Evolutionary conservation across 2,888 invertebrate genomes (phyloP).

Genomic region (Scaptomyza reducta): DNA sequence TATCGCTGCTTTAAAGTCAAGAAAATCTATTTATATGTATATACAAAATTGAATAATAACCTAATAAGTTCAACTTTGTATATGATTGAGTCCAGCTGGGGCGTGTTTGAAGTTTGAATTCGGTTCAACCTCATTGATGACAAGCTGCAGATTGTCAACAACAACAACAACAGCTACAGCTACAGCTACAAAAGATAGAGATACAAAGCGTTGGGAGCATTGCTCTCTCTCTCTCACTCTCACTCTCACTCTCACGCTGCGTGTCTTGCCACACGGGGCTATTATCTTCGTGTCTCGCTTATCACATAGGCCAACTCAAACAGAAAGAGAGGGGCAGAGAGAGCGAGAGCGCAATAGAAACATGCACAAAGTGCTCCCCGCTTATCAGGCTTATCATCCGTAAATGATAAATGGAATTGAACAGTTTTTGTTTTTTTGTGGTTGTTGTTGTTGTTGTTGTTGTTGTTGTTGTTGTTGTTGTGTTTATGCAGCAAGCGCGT

Average conservation of each 20-base stretch:
- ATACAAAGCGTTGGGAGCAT: constrained; percentile 19
- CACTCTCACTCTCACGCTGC: neutral
- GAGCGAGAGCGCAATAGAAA: constrained; percentile 12
- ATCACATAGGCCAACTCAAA: constrained; percentile 9
- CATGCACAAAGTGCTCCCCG: constrained; percentile 50
- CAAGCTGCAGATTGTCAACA: constrained; percentile 37
- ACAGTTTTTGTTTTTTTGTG: constrained; percentile 32
- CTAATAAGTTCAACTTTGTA: neutral
- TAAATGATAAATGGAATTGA: constrained; percentile 74
- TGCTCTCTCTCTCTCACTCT: constrained; percentile 3
- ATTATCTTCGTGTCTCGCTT: constrained; percentile 28
- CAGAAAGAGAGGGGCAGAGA: constrained; percentile 1
- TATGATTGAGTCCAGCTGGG: neutral
- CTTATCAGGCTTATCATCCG: constrained; percentile 70
- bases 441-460: constrained; percentile 2
- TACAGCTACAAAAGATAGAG: constrained; percentile 19
- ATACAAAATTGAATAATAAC: too few relatives aligned
- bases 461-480: constrained; percentile 6
- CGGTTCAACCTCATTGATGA: constrained; percentile 34
- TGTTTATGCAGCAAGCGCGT: constrained; percentile 17
- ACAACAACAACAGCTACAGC: constrained; percentile 13
- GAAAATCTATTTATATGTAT: neutral
- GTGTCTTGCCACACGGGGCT: neutral
- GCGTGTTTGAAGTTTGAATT: constrained; percentile 1
- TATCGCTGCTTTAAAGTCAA: neutral